Evolutionary conservation across 2,113 vertebrate species (phyloP).

Genomic region (Seriola dumerili): DNA sequence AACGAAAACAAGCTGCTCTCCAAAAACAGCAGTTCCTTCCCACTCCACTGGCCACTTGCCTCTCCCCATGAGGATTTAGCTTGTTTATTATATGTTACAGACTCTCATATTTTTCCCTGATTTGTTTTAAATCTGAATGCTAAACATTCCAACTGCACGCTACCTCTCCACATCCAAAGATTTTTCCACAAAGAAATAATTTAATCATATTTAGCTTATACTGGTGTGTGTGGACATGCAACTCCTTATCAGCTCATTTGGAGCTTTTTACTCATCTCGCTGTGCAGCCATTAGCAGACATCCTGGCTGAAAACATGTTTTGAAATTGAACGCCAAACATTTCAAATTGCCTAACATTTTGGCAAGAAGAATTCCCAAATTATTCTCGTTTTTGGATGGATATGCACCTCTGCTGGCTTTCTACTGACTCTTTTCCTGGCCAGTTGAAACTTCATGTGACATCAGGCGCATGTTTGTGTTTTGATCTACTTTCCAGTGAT

Average conservation of each 20-base stretch:
- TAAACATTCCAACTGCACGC: slow-evolving; percentile 45
- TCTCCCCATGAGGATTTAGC: slow-evolving; percentile 51
- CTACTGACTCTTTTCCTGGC: slow-evolving; percentile 15
- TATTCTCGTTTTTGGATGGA: slow-evolving; percentile 47
- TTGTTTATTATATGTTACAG: slow-evolving; percentile 63
- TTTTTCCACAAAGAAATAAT: slow-evolving; percentile 34
- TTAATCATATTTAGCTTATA: slow-evolving; percentile 9
- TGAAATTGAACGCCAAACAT: slow-evolving; percentile 50
- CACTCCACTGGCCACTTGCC: slow-evolving; percentile 60
- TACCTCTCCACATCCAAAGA: slow-evolving; percentile 9
- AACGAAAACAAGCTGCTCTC: slow-evolving; percentile 73
- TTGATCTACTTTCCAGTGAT: slow-evolving; percentile 87
- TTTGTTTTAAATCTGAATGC: slow-evolving; percentile 56
- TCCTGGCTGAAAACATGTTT: slow-evolving; percentile 51
- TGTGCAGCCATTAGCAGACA: slow-evolving; percentile 42
- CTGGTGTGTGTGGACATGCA: not conserved
- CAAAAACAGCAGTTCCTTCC: slow-evolving; percentile 77
- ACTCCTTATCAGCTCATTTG: slow-evolving; percentile 25
- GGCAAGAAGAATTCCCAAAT: slow-evolving; percentile 43
- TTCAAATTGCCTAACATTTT: slow-evolving; percentile 55
- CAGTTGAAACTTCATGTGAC: slow-evolving; percentile 45
- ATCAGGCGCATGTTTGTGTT: slow-evolving; percentile 54
- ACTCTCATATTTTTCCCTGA: slow-evolving; percentile 41
- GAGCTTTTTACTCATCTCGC: slow-evolving; percentile 26
- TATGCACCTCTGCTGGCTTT: slow-evolving; percentile 27